Conservation (phyloP, 2,113 vertebrate genomes). For the Terrapene triunguis region DNA sequence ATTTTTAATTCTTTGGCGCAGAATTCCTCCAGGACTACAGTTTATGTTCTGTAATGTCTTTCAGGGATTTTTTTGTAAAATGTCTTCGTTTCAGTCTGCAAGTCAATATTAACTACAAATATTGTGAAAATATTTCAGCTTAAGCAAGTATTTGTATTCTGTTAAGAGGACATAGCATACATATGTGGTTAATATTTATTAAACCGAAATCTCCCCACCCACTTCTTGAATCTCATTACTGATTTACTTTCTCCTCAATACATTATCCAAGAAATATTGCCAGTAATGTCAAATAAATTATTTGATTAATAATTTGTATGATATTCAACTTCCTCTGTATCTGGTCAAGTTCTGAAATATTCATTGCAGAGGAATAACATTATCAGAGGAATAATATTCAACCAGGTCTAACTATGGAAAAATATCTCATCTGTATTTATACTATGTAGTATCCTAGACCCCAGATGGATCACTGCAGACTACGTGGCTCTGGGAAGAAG, state of each 20-base stretch:
- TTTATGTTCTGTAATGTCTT: neutral
- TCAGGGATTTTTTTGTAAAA: neutral
- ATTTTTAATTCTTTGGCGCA: too few species aligned
- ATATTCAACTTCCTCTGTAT: neutral
- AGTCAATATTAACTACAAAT: neutral
- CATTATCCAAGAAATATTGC: slow-evolving; percentile 21
- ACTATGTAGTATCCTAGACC: neutral
- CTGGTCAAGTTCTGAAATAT: neutral
- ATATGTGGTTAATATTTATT: slow-evolving; percentile 1
- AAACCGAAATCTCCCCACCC: slow-evolving; percentile 15
- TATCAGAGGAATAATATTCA: neutral
- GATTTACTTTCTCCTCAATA: slow-evolving; percentile 43
- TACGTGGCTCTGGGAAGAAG: too few species aligned
- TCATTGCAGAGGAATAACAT: neutral
- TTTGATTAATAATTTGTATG: slow-evolving; percentile 24
- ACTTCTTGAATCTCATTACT: slow-evolving; percentile 24
- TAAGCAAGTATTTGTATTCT: neutral
- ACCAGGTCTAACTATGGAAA: neutral
- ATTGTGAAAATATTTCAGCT: neutral
- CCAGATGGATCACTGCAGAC: neutral
- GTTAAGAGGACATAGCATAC: neutral
- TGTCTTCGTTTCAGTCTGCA: neutral
- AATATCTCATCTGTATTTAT: neutral
- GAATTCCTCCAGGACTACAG: too few species aligned
- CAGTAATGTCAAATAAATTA: slow-evolving; percentile 16